These are phyloP conservation scores for Epizoanthus fatuus DNA, from an alignment of 92 coral and sea anemone species.

Conservation along the genomic window DNA sequence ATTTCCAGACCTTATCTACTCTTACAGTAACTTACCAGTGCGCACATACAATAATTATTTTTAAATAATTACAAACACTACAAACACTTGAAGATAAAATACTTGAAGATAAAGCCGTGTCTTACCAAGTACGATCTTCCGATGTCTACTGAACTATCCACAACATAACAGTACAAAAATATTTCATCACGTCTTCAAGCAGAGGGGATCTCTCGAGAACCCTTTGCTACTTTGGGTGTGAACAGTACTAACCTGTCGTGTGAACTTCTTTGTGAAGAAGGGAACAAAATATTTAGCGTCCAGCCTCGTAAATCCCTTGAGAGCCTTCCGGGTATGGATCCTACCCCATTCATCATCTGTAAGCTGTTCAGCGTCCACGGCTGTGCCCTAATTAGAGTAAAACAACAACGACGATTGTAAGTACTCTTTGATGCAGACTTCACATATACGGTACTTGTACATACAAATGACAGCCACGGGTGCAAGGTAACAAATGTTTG, in stretches of 20 bases:
- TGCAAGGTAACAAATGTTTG: no score
- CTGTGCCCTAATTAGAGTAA: constrained; percentile 81
- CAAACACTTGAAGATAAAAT: not conserved
- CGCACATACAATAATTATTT: not conserved
- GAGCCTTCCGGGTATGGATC: constrained; percentile 85
- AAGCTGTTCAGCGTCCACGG: constrained; percentile 96
- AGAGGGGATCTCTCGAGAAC: no score
- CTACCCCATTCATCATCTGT: constrained; percentile 98
- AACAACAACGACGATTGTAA: not conserved
- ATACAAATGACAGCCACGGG: not conserved
- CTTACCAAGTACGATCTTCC: not conserved
- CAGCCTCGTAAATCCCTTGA: constrained; percentile 92
- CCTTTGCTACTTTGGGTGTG: no score
- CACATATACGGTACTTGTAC: not conserved
- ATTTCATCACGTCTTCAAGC: no score
- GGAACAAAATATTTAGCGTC: constrained; percentile 98
- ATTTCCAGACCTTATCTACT: no score
- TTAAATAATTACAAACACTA: not conserved
- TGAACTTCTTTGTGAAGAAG: constrained; percentile 93
- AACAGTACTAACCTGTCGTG: constrained; percentile 79
- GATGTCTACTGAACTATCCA: not conserved
- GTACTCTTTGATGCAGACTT: not conserved
- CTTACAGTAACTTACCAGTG: not conserved
- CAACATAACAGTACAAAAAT: not conserved
- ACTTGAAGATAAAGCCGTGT: not conserved